Conservation (phyloP, 2,888 invertebrate genomes). For the Nyleta sp. region DNA sequence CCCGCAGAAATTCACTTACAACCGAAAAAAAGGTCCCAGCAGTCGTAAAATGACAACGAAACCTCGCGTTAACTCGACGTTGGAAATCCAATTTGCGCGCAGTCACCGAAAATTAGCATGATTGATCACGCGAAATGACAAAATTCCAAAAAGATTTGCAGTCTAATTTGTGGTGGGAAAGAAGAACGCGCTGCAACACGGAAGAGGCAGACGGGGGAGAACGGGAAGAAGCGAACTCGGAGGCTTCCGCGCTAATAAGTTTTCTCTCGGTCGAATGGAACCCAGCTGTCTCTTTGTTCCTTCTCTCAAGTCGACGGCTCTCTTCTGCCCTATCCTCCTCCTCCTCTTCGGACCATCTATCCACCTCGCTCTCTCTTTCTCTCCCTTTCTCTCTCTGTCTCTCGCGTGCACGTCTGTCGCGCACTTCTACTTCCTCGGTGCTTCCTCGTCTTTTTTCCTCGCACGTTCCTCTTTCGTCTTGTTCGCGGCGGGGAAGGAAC, state of each 20-base stretch:
- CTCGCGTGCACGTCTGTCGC: neutral
- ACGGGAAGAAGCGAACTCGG: constrained; percentile 46
- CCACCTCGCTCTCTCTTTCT: constrained; percentile 10
- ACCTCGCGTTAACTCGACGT: neutral
- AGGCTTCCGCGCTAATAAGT: constrained; percentile 67
- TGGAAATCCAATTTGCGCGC: constrained; percentile 16
- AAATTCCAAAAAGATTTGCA: constrained; percentile 28
- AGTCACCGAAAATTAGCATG: constrained; percentile 36
- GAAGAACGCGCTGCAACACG: constrained; percentile 14
- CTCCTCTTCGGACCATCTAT: constrained; percentile 3
- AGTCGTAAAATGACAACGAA: neutral
- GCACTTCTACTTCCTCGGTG: constrained; percentile 35
- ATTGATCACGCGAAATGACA: constrained; percentile 41
- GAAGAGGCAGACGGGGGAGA: neutral
- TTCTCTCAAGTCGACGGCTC: constrained; percentile 50
- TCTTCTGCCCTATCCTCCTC: constrained; percentile 20
- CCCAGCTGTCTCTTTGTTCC: constrained; percentile 66
- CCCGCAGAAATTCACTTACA: too few relatives aligned
- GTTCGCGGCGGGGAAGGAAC: constrained; percentile 40
- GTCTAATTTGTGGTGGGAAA: constrained; percentile 30
- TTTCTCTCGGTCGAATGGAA: constrained; percentile 67
- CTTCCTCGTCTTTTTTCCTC: constrained; percentile 41
- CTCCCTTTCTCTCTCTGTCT: constrained; percentile 3
- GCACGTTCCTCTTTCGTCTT: constrained; percentile 38
- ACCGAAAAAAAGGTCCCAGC: too few relatives aligned